A percentile compares a stretch with the other conserved stretches of the same genome.
These are phyloP conservation scores for Ptilorrhoa leucosticta DNA, from an alignment of 2,113 vertebrate species.

Conservation along the genomic window DNA sequence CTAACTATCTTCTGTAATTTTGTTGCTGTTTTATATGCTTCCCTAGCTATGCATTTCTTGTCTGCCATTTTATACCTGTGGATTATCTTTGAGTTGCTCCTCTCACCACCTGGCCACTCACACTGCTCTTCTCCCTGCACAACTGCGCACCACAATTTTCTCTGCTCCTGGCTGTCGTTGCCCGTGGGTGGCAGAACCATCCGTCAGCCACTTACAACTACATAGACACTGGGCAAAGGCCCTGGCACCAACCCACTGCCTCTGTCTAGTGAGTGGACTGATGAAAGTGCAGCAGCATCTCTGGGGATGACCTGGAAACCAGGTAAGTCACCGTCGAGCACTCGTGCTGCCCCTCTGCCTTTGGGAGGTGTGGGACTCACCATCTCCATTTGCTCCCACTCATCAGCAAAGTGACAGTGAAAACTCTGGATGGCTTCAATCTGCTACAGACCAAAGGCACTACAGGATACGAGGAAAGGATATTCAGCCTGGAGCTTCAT, in stretches of 20 bases:
- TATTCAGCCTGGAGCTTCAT: background rate
- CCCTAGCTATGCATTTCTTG: background rate
- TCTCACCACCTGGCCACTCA: background rate
- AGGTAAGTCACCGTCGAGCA: fast-evolving
- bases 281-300: background rate
- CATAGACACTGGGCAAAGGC: background rate
- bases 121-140: background rate
- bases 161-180: background rate
- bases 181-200: background rate
- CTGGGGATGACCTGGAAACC: background rate
- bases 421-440: background rate
- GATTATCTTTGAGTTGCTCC: background rate
- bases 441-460: background rate
- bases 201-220: fast-evolving
- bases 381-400: background rate
- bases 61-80: background rate
- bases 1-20: background rate
- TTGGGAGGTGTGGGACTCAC: background rate
- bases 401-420: background rate
- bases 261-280: background rate
- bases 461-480: background rate
- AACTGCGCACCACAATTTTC: background rate
- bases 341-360: background rate
- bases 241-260: background rate
- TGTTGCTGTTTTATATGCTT: background rate